Percentiles rank a stretch among this genome's conserved stretches.
Conservation (phyloP, 2,888 invertebrate genomes). For the Archaeoteleia sp. region DNA sequence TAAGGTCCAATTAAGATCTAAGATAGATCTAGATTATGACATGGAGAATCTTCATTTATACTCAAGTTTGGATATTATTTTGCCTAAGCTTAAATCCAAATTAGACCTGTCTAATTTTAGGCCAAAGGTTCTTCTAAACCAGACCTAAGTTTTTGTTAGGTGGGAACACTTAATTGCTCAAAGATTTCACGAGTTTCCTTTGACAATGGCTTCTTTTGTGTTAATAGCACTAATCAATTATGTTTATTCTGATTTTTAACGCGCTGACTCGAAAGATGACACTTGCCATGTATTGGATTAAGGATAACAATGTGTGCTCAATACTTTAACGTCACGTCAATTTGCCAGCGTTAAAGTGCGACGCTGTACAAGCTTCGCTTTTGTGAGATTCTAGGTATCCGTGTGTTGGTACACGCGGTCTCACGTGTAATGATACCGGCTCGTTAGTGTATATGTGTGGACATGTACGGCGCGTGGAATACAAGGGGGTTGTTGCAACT, state of each 20-base stretch:
- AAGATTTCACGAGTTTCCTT: no score
- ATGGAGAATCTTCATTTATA: no score
- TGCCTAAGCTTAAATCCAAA: no score
- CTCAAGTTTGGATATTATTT: no score
- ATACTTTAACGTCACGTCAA: constrained; percentile 50
- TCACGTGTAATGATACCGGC: constrained; percentile 38
- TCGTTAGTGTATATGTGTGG: constrained; percentile 28
- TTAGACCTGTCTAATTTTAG: no score
- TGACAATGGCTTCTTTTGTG: no score
- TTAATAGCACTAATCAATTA: constrained; percentile 32
- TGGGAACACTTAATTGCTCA: no score
- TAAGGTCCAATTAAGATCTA: no score
- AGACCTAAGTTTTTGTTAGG: no score
- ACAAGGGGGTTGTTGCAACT: constrained; percentile 67
- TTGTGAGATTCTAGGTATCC: constrained; percentile 17
- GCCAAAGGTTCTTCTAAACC: no score
- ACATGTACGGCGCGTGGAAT: constrained; percentile 31
- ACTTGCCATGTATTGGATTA: constrained; percentile 44
- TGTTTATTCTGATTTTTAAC: constrained; percentile 36
- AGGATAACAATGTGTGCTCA: constrained; percentile 52
- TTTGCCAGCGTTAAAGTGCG: constrained; percentile 48
- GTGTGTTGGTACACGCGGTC: constrained; percentile 2
- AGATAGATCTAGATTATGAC: no score
- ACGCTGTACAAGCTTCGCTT: constrained; percentile 17
- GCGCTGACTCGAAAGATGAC: constrained; percentile 42